phyloP scores from a whole-genome alignment of 2,797 vertebrate species.

The Melanitta fusca region DNA sequence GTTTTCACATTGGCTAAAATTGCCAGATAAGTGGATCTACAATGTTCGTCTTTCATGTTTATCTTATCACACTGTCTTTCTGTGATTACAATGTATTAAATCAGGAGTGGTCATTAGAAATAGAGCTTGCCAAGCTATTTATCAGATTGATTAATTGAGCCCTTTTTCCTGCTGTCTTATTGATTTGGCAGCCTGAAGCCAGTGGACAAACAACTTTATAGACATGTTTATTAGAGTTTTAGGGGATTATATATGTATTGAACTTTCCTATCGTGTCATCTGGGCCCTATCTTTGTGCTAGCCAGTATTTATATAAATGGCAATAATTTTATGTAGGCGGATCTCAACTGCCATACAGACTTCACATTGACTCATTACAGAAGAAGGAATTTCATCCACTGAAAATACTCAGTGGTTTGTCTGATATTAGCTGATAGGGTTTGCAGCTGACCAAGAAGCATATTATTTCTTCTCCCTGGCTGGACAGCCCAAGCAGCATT shows the following conservation, averaged over 20 bases:
- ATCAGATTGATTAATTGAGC: constrained; percentile 35
- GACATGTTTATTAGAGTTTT: background rate
- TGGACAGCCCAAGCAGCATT: background rate
- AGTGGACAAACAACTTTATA: background rate
- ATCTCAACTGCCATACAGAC: background rate
- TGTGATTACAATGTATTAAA: background rate
- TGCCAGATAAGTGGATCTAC: background rate
- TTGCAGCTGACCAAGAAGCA: background rate
- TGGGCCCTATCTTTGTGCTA: background rate
- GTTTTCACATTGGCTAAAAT: constrained; percentile 3
- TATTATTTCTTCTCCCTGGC: background rate
- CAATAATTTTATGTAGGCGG: background rate
- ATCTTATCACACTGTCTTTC: background rate
- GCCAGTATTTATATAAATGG: background rate
- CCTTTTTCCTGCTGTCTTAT: constrained; percentile 4
- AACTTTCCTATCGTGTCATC: background rate
- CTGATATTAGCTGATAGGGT: background rate
- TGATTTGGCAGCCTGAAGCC: constrained; percentile 12
- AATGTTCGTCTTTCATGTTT: background rate
- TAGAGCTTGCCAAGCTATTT: background rate
- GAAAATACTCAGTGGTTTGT: background rate
- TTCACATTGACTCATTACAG: background rate
- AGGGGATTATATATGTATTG: background rate
- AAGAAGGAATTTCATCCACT: background rate
- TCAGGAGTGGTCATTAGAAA: constrained; percentile 1